phyloP scores from a whole-genome alignment of 2,888 invertebrate genomes.

The Metalampra italica region DNA sequence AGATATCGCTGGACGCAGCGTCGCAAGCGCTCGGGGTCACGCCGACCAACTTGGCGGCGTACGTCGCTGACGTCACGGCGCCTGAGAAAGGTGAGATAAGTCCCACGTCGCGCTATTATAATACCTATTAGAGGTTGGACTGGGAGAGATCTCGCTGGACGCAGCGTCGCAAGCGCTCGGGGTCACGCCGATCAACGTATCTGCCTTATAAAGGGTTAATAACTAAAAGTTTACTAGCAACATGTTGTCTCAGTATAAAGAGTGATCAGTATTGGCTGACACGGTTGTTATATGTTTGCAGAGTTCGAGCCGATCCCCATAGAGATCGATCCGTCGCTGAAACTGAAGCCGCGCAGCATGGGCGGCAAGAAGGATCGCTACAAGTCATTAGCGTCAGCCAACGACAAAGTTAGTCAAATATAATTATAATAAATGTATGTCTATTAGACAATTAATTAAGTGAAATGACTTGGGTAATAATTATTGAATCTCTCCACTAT shows the following conservation, averaged over 20 bases:
- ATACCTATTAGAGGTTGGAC: no score
- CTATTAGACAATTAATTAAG: no score
- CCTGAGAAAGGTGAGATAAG: conserved; percentile 34
- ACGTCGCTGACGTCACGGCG: conserved; percentile 55
- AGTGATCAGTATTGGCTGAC: background rate
- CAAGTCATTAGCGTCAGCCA: conserved; percentile 2
- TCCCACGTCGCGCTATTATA: no score
- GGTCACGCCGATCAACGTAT: conserved; percentile 85
- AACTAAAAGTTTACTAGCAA: no score
- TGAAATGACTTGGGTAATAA: no score
- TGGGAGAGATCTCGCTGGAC: conserved; percentile 84
- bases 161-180: conserved; percentile 87
- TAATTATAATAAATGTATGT: no score
- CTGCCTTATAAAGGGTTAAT: no score
- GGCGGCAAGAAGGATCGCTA: background rate
- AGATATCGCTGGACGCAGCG: conserved; percentile 84
- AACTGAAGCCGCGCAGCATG: conserved; percentile 28
- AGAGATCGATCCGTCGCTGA: conserved; percentile 53
- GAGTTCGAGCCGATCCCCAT: conserved; percentile 64
- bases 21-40: conserved; percentile 87
- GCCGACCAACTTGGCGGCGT: conserved; percentile 85
- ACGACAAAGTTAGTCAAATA: conserved; percentile 31
- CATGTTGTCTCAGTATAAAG: background rate
- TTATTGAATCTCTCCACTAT: no score
- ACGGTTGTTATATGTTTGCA: conserved; percentile 6